Conservation (phyloP, 2,888 invertebrate genomes). For the Calliphora vomitoria region DNA sequence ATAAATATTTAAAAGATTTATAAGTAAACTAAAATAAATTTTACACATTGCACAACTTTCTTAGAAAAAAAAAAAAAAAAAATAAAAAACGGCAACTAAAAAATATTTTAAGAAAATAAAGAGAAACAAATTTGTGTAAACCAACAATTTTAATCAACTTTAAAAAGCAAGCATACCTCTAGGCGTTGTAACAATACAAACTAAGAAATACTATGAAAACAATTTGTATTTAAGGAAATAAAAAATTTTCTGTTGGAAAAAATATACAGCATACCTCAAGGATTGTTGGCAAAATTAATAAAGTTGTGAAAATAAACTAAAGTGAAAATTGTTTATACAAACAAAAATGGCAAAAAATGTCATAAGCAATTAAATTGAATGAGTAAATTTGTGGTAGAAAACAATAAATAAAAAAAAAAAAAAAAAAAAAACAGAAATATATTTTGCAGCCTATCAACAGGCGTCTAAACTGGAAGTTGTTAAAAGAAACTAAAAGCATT, state of each 20-base stretch:
- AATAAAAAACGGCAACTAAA: background rate
- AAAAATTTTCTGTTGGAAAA: background rate
- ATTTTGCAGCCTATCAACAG: conserved; percentile 15
- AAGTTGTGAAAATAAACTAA: conserved; percentile 45
- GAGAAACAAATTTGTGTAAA: conserved; percentile 12
- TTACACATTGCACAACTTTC: background rate
- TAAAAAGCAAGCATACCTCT: conserved; percentile 41
- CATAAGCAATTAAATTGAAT: conserved; percentile 35
- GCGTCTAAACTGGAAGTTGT: background rate
- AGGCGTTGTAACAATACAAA: conserved; percentile 29
- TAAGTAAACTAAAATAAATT: background rate
- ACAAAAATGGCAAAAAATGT: conserved; percentile 13
- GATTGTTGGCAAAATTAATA: conserved; percentile 47
- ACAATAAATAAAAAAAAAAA: conserved; percentile 6
- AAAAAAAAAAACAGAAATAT: background rate
- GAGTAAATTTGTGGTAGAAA: background rate
- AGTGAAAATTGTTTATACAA: conserved; percentile 15
- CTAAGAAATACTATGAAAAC: conserved; percentile 5
- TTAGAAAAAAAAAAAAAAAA: background rate
- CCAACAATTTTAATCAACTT: conserved; percentile 36
- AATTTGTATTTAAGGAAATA: background rate
- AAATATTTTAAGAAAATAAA: conserved; percentile 2
- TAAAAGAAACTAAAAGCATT: background rate
- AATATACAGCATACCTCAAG: conserved; percentile 39
- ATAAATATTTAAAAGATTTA: too few species aligned